Percentiles rank a stretch among this genome's conserved stretches.
phyloP scores from a whole-genome alignment of 1,140 invertebrate genomes.

The Nasonia longicornis region DNA sequence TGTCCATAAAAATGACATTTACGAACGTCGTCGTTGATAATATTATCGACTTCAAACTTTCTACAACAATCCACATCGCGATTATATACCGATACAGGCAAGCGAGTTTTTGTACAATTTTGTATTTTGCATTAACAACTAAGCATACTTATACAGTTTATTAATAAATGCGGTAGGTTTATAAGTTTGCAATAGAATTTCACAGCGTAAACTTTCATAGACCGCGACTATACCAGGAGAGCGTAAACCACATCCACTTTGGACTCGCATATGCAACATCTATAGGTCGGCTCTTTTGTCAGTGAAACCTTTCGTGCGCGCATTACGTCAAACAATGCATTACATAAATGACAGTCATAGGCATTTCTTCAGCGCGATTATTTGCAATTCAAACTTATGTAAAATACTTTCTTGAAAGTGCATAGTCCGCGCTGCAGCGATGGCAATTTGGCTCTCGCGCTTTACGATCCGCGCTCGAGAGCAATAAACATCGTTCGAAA shows the following conservation, averaged over 20 bases:
- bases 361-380: conserved; percentile 10
- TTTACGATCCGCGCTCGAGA: background rate
- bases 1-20: too few relatives aligned
- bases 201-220: background rate
- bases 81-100: too few relatives aligned
- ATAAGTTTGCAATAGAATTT: background rate
- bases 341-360: background rate
- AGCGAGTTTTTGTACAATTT: too few relatives aligned
- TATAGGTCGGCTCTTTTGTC: background rate
- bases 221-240: background rate
- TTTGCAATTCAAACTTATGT: conserved; percentile 11
- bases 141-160: too few relatives aligned
- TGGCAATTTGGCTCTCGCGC: background rate
- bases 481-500: background rate
- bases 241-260: background rate
- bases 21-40: too few relatives aligned
- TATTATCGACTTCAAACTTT: too few relatives aligned
- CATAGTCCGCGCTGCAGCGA: background rate
- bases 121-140: too few relatives aligned
- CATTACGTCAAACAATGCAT: background rate
- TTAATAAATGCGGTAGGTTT: too few relatives aligned
- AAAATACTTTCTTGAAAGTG: background rate
- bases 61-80: too few relatives aligned
- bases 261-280: too few relatives aligned
- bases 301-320: background rate